Evolutionary conservation across 2,888 invertebrate species (phyloP), one percentile per base, ranked within the genome.

Genomic region (Belgica antarctica): DNA sequence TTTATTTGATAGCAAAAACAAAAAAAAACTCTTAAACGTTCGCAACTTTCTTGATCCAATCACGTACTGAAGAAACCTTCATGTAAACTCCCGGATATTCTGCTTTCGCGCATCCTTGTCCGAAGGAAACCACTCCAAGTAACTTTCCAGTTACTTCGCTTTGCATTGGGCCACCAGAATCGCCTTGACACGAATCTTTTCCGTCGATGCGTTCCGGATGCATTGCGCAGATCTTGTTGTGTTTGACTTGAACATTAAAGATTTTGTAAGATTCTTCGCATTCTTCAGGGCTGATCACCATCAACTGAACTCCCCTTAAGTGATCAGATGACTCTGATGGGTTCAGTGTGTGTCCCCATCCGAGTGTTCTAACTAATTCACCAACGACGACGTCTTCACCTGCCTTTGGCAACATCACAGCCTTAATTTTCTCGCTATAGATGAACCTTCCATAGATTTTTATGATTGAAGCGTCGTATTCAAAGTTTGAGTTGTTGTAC

Each of bases 151-250:
- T 27, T 10, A 12, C 8, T 2, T 27, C 12, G 8, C 59, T 19
- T 59, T 59, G 59, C 24, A 59, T 12, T n/a, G 59, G 59, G 8
- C 59, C 59, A 27, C 59, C 59, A 17, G 52, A 52, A 22, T 52
- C 27, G 3, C 27, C 27, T 59, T 59, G 59, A 10, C 59, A 59
- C 3, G 27, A 4, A 59, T 59, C 59, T 59, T 25, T 59, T 59
- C 59, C 59, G 27, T 59, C 59, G 12, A 59, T 15, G 25, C 25
- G 12, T 1, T 24, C 25, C 25, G 27, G 27, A 15, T 27, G 27
- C 1, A 27, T 27, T 12, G 27, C 59, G 27, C 27, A 59, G 27
- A 59, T 10, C 22, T 59, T 59, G 25, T 59, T 59, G 3, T 15
- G 25, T 27, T 59, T 22, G 1, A 52, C 17, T 52, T 52, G 7